These are phyloP conservation scores for Erpornis zantholeuca DNA, from an alignment of 2,113 vertebrate genomes.

Conservation along the genomic window DNA sequence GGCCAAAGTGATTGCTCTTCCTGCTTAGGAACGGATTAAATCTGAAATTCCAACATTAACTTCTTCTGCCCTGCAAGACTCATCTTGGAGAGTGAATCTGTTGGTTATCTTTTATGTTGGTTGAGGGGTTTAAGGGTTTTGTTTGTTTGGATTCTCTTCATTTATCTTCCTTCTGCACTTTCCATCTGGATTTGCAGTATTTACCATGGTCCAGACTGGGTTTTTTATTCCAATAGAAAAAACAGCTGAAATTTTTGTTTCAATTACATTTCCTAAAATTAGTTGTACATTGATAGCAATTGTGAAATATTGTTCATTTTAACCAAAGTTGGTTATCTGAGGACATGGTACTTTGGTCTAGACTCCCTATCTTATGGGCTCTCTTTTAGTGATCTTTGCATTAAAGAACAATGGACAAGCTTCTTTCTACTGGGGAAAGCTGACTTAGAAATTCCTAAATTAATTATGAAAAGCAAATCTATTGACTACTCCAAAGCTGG, in stretches of 20 bases:
- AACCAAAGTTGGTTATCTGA: neutral
- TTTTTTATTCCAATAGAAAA: neutral
- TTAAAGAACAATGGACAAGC: neutral
- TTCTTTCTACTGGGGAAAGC: conserved; percentile 5
- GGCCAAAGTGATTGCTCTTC: conserved; percentile 55
- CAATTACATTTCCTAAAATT: neutral
- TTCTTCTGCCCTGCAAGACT: neutral
- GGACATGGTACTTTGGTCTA: neutral
- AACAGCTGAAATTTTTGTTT: neutral
- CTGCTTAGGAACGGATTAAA: conserved; percentile 41
- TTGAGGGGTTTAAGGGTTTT: neutral
- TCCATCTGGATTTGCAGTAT: neutral
- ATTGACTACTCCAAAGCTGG: neutral
- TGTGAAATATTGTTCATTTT: neutral
- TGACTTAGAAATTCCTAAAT: conserved; percentile 37
- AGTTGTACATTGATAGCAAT: neutral
- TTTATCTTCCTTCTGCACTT: neutral
- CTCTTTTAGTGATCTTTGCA: neutral
- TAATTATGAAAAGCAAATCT: conserved; percentile 39
- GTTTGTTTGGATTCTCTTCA: neutral
- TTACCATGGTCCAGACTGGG: neutral
- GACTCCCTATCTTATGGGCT: neutral
- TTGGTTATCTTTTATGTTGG: neutral
- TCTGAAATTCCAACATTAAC: conserved; percentile 45
- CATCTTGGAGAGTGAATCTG: neutral